Conservation (phyloP, 2,797 vertebrate genomes). For the Platalea minor region DNA sequence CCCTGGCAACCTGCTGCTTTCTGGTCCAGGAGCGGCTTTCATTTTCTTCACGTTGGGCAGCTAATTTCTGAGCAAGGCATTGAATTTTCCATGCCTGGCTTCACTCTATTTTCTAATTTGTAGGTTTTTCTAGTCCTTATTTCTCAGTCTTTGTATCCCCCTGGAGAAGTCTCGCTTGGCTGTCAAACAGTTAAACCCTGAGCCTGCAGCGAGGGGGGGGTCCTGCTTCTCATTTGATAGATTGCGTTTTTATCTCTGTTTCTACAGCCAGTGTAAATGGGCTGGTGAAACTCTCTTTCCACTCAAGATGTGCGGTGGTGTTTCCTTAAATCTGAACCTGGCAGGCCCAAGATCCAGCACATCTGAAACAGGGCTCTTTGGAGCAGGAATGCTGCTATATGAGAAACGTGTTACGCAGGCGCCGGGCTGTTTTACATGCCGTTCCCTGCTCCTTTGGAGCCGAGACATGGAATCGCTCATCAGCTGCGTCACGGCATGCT, state of each 20-base stretch:
- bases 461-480: slow-evolving; percentile 44
- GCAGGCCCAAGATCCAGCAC: slow-evolving; percentile 1
- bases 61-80: not conserved
- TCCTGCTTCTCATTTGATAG: not conserved
- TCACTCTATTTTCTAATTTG: not conserved
- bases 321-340: slow-evolving; percentile 46
- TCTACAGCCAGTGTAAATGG: slow-evolving; percentile 18
- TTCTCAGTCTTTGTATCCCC: not conserved
- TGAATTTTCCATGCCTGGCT: not conserved
- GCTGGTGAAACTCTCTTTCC: slow-evolving; percentile 26
- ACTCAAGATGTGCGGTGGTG: not conserved
- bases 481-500: slow-evolving; percentile 16
- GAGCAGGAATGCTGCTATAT: slow-evolving; percentile 44
- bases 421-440: slow-evolving; percentile 51
- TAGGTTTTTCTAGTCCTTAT: slow-evolving; percentile 1
- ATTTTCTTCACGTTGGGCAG: not conserved
- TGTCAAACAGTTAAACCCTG: not conserved
- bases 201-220: not conserved
- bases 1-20: not conserved
- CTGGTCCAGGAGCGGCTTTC: accelerated
- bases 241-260: slow-evolving; percentile 46
- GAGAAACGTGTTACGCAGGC: slow-evolving; percentile 55
- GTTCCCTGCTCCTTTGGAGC: slow-evolving; percentile 60
- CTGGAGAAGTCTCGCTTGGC: not conserved
- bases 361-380: slow-evolving; percentile 48